phyloP scores from a whole-genome alignment of 2,888 invertebrate species.

The Polyommatus iphigenia region DNA sequence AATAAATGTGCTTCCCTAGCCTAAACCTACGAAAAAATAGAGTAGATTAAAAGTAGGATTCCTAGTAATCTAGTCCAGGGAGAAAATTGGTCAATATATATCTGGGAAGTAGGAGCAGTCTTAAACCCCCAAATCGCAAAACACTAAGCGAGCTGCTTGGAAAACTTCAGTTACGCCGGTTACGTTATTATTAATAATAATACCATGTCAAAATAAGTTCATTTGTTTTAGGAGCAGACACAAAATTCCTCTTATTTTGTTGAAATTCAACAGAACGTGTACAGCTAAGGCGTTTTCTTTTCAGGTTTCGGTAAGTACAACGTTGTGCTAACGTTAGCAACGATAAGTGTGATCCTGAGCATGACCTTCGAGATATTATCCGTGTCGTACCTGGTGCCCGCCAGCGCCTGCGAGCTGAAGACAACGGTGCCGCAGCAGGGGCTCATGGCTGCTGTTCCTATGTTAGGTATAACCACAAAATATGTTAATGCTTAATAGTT shows the following conservation, averaged over 20 bases:
- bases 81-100: too few relatives aligned
- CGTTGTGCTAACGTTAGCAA: constrained; percentile 51
- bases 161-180: too few relatives aligned
- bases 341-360: constrained; percentile 55
- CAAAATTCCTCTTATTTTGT: constrained; percentile 14
- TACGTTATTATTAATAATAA: too few relatives aligned
- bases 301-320: constrained; percentile 67
- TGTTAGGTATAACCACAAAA: constrained; percentile 51
- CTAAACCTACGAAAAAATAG: too few relatives aligned
- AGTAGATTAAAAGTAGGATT: too few relatives aligned
- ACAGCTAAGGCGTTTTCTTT: background rate
- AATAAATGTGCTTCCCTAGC: too few relatives aligned
- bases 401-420: constrained; percentile 65
- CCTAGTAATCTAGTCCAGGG: background rate
- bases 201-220: too few relatives aligned
- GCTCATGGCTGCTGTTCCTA: constrained; percentile 60
- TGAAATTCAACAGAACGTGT: background rate
- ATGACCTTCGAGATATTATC: constrained; percentile 67
- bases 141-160: too few relatives aligned
- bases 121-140: too few relatives aligned
- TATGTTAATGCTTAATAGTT: too few relatives aligned
- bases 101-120: too few relatives aligned
- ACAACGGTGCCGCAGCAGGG: constrained; percentile 64
- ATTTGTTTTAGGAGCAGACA: too few relatives aligned
- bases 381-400: constrained; percentile 66